Percentiles rank a stretch among this genome's conserved stretches.
Conservation (phyloP, 2,113 vertebrate species). For the Menura novaehollandiae region DNA sequence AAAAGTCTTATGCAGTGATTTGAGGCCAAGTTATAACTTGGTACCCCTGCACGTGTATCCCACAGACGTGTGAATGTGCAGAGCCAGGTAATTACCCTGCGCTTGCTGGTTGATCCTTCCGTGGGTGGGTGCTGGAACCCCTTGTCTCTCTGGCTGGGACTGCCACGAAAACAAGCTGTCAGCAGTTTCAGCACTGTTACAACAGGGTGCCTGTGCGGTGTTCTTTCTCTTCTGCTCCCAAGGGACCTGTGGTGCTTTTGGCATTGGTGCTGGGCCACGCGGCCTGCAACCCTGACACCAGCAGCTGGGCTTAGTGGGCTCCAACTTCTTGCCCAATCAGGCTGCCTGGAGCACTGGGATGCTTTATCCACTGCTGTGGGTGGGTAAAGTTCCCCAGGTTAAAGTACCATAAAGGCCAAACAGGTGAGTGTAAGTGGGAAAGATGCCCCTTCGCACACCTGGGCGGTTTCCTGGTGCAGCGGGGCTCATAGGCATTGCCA, state of each 20-base stretch:
- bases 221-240: not conserved
- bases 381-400: not conserved
- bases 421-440: not conserved
- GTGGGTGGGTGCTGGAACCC: not conserved
- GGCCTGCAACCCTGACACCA: rapidly evolving
- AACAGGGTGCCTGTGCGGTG: rapidly evolving
- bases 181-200: not conserved
- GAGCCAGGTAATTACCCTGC: not conserved
- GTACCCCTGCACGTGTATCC: not conserved
- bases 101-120: not conserved
- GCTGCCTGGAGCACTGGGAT: not conserved
- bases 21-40: not conserved
- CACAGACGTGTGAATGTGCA: not conserved
- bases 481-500: not conserved
- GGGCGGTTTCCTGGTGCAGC: rapidly evolving
- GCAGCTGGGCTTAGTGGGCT: not conserved
- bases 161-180: not conserved
- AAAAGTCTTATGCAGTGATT: not conserved
- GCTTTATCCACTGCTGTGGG: not conserved
- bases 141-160: not conserved
- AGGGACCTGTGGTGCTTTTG: not conserved
- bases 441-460: not conserved
- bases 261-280: not conserved
- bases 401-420: not conserved
- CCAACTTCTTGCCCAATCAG: not conserved